Evolutionary conservation across 2,113 vertebrate species (phyloP).

Genomic region (Antennarius striatus): DNA sequence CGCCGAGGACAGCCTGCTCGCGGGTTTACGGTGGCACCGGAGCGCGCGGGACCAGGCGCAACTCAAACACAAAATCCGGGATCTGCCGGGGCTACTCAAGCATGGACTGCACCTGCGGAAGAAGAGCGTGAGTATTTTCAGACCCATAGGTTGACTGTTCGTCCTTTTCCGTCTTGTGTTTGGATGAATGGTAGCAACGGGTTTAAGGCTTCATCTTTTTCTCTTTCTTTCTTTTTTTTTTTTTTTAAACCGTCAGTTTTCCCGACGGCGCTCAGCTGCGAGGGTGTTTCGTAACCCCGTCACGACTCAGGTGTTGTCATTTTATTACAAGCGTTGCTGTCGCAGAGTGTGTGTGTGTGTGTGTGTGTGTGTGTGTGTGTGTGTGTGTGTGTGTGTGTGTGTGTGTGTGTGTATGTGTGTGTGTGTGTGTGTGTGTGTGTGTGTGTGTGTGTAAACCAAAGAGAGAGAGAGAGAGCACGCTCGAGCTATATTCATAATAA

Average conservation of each 20-base stretch:
- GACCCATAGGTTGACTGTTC: constrained; percentile 3
- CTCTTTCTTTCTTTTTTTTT: too few relatives aligned
- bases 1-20: constrained; percentile 83
- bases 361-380: constrained; percentile 5
- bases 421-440: constrained; percentile 5
- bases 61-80: constrained; percentile 91
- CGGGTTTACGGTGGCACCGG: constrained; percentile 81
- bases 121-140: constrained; percentile 83
- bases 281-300: constrained; percentile 53
- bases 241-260: constrained; percentile 1
- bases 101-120: constrained; percentile 94
- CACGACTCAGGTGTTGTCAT: constrained; percentile 76
- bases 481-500: constrained; percentile 50
- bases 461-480: neutral
- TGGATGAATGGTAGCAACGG: neutral
- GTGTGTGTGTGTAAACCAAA: neutral
- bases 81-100: constrained; percentile 90
- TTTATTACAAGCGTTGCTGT: constrained; percentile 51
- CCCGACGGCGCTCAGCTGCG: constrained; percentile 5
- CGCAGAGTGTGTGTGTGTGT: constrained; percentile 49
- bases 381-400: constrained; percentile 5
- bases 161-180: constrained; percentile 38
- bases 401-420: constrained; percentile 2
- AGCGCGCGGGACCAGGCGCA: constrained; percentile 85
- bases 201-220: too few relatives aligned